Evolutionary conservation across 2,888 invertebrate species (phyloP), one percentile per base, ranked within the genome.

Genomic region (Punctoribates punctum): DNA sequence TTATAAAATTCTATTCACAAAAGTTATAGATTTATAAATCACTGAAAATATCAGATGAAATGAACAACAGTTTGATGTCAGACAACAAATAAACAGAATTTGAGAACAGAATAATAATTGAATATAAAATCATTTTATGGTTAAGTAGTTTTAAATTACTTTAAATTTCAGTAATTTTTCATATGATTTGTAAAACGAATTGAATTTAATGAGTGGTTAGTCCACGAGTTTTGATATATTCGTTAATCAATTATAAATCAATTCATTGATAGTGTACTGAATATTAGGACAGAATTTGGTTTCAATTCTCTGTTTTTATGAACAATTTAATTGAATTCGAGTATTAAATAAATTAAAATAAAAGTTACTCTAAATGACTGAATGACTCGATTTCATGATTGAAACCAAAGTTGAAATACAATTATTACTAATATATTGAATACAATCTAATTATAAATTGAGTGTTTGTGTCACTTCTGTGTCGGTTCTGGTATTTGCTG

Each of bases 321-420:
- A 48, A 48, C 13, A 9, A 8, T 48, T 48, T 48, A 48, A n/a
- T 17, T 48, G 3, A 17, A n/a, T 54, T 17, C n/a, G 54, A n/a
- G 6, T 48, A 48, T 13, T 48, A 48, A 48, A 48, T 48, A 48
- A 17, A 48, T 17, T 48, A 17, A 9, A 13, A 17, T 13, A 48
- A 54, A 54, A 54, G 20, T 54, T 54, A 54, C 54, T 54, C n/a
- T 8, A 60, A 27, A 60, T 60, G 60, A 60, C 60, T 60, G 27
- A 60, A 27, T 60, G 60, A 60, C 60, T 60, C 60, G 60, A 27
- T 17, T 15, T 60, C 3, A 60, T 13, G 9, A 1, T 60, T 23
- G 4, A 54, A 54, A n/a, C 6, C 54, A 54, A 20, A n/a, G n/a
- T 54, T 20, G n/a, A 48, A 17, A 13, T 48, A 8, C 5, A 48